Percentiles rank a stretch among this genome's conserved stretches.
Conservation (phyloP, 2,113 vertebrate species). For the Bathybates hornii region DNA sequence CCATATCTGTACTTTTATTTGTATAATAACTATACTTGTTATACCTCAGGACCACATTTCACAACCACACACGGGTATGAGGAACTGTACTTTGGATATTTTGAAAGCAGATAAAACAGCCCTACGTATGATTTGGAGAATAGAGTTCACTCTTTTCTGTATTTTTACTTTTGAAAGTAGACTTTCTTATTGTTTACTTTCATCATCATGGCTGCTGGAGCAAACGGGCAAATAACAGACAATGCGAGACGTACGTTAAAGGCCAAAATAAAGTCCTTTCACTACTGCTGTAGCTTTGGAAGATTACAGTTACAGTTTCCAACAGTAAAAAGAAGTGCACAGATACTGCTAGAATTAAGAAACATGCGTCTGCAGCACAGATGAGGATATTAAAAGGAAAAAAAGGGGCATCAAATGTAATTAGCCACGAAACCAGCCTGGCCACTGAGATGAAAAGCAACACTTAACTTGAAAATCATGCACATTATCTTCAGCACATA, state of each 20-base stretch:
- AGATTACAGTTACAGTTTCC: neutral
- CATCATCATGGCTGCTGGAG: neutral
- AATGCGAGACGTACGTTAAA: neutral
- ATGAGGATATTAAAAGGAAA: neutral
- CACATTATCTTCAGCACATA: neutral
- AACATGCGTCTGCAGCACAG: neutral
- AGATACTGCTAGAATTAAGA: neutral
- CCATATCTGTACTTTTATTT: conserved; percentile 47
- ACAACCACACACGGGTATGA: conserved; percentile 61
- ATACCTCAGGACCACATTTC: conserved; percentile 60
- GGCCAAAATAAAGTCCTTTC: neutral
- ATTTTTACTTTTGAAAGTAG: neutral
- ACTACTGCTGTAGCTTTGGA: neutral
- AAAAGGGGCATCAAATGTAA: neutral
- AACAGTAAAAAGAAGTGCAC: neutral
- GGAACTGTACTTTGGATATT: conserved; percentile 14
- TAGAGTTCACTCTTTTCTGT: neutral
- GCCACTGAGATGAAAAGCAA: neutral
- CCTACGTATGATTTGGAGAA: neutral
- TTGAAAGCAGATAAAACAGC: neutral
- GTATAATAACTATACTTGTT: conserved; percentile 71
- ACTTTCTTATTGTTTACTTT: conserved; percentile 3
- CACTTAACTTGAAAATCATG: neutral
- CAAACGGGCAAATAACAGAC: neutral
- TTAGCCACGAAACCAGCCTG: neutral